phyloP scores from a whole-genome alignment of 2,888 invertebrate genomes.

The Elgonia sp. region DNA sequence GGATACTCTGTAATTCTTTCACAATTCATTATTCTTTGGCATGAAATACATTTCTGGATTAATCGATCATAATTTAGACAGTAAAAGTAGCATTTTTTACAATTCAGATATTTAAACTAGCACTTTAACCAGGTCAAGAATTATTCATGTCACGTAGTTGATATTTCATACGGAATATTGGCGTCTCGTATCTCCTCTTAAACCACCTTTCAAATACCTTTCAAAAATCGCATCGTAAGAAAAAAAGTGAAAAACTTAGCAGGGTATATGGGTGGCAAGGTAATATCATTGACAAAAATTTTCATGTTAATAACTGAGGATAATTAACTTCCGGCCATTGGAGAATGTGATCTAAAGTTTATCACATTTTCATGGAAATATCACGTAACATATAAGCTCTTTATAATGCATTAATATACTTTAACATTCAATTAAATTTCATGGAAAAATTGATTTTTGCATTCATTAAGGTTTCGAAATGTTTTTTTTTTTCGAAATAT shows the following conservation, averaged over 20 bases:
- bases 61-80: conserved; percentile 57
- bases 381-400: too few relatives aligned
- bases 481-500: too few relatives aligned
- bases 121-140: conserved; percentile 77
- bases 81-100: conserved; percentile 66
- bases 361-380: too few relatives aligned
- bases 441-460: too few relatives aligned
- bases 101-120: conserved; percentile 81
- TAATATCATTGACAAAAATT: not conserved
- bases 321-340: not conserved
- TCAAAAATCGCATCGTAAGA: conserved; percentile 40
- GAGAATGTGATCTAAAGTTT: too few relatives aligned
- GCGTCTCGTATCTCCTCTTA: conserved; percentile 75
- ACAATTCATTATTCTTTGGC: conserved; percentile 35
- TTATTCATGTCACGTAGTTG: conserved; percentile 86
- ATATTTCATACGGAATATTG: conserved; percentile 83
- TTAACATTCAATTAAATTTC: too few relatives aligned
- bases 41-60: conserved; percentile 43
- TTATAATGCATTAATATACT: too few relatives aligned
- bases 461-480: too few relatives aligned
- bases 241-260: conserved; percentile 29
- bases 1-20: not conserved
- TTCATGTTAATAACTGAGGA: not conserved
- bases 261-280: too few relatives aligned
- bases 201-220: conserved; percentile 50